Percentiles rank a stretch among this genome's conserved stretches.
phyloP scores from a whole-genome alignment of 2,113 vertebrate species.

The Bambusicola thoracicus region DNA sequence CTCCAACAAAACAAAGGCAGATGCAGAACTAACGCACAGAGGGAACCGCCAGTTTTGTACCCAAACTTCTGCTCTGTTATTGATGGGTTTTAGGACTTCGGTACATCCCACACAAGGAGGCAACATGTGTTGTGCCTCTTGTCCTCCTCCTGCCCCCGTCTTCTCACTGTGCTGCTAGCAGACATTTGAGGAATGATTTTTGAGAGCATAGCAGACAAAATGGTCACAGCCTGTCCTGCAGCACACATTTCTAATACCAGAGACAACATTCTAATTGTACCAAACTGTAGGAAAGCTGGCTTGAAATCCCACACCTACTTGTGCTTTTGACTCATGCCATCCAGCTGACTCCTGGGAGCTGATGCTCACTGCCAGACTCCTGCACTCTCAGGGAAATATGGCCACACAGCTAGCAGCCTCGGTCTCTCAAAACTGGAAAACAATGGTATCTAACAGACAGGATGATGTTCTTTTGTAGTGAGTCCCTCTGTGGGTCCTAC shows the following conservation, averaged over 20 bases:
- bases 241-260: too few relatives aligned
- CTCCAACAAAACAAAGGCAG: not conserved
- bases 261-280: not conserved
- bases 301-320: not conserved
- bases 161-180: too few relatives aligned
- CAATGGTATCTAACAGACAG: not conserved
- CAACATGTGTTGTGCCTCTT: rapidly evolving
- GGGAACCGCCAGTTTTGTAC: not conserved
- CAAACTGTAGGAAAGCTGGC: rapidly evolving
- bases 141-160: not conserved
- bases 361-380: not conserved
- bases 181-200: not conserved
- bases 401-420: not conserved
- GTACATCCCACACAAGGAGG: not conserved
- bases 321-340: not conserved
- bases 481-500: not conserved
- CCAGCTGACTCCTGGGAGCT: not conserved
- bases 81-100: not conserved
- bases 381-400: not conserved
- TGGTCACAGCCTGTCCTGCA: not conserved
- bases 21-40: not conserved
- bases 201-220: rapidly evolving
- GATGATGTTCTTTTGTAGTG: not conserved
- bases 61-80: not conserved
- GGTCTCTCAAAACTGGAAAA: not conserved